Evolutionary conservation across 2,888 invertebrate genomes (phyloP), one percentile per base, ranked within the genome.

Genomic region (Chrysolina oricalcia): DNA sequence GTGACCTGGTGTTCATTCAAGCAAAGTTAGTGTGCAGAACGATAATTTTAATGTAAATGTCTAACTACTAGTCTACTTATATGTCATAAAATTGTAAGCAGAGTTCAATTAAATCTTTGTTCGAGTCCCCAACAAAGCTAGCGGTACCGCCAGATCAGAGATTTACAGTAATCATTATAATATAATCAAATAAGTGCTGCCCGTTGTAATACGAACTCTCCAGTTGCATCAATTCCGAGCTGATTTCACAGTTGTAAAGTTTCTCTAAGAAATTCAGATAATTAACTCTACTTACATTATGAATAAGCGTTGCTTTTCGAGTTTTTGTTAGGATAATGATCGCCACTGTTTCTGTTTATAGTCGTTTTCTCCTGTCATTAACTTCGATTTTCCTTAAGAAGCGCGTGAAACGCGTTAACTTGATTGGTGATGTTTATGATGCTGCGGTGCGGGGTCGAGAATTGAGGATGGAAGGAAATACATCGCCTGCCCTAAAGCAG

Each of bases 311-410:
- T 46, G 13, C 15, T 65, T 65, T 65, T 43, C 21, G 40, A 65
- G 48, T 9, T 43, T 66, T 21, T 43, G 46, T 46, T 66, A 66
- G 48, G 46, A 66, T 46, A 43, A 46, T 46, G 66, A 46, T 66
- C 65, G 65, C 40, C 43, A 65, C 41, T 65, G 65, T 65, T 62
- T 35, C 23, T 46, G 46, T 46, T 56, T 56, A 21, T 56, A 56
- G 56, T 21, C 56, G 68, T 59, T 70, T 70, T 70, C 70, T 59
- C 70, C 21, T 41, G 21, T 40, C 40, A 21, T 59, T 70, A 59
- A 17, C 41, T 41, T 70, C 53, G 43, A 56, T 70, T 46, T 70
- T 70, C 70, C 59, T 41, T 59, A 59, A 59, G 59, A 56, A 70
- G 59, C 43, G 62, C 59, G 27, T 43, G 41, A 70, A 70, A 70